Evolutionary conservation across 2,113 vertebrate species (phyloP).

Genomic region (Copsychus sechellarum): DNA sequence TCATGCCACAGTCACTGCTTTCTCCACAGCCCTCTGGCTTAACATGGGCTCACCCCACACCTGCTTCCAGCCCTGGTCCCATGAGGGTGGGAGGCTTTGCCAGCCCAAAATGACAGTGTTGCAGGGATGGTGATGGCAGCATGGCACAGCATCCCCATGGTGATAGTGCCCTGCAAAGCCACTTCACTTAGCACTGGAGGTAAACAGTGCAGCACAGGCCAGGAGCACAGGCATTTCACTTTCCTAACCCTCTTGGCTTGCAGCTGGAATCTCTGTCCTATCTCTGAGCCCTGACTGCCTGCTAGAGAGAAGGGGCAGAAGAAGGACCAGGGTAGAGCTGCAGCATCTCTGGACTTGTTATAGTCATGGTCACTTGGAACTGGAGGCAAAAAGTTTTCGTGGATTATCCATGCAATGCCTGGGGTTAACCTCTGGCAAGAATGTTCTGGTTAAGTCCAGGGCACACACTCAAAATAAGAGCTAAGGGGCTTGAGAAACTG

Average conservation of each 20-base stretch:
- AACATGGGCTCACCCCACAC: not conserved
- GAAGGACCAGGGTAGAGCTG: not conserved
- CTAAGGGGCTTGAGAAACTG: slow-evolving; percentile 23
- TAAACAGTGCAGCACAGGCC: not conserved
- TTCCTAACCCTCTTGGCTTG: not conserved
- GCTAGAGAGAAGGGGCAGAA: not conserved
- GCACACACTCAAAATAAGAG: not conserved
- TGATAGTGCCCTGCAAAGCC: not conserved
- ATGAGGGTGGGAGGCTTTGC: fast-evolving
- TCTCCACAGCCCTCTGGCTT: not conserved
- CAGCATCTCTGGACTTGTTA: fast-evolving
- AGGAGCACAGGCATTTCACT: not conserved
- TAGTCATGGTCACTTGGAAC: not conserved
- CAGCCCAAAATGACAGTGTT: fast-evolving
- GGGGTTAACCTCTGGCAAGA: slow-evolving; percentile 31
- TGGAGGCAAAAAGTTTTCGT: not conserved
- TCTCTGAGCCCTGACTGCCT: not conserved
- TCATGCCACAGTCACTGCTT: fast-evolving
- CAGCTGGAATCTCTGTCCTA: not conserved
- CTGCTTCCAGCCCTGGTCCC: not conserved
- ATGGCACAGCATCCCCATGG: not conserved
- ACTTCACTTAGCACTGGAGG: not conserved
- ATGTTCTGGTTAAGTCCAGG: slow-evolving; percentile 42
- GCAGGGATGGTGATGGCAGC: not conserved
- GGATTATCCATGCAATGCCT: not conserved